Evolutionary conservation across 2,888 invertebrate species (phyloP).

Genomic region (Drosophila buzzatii): DNA sequence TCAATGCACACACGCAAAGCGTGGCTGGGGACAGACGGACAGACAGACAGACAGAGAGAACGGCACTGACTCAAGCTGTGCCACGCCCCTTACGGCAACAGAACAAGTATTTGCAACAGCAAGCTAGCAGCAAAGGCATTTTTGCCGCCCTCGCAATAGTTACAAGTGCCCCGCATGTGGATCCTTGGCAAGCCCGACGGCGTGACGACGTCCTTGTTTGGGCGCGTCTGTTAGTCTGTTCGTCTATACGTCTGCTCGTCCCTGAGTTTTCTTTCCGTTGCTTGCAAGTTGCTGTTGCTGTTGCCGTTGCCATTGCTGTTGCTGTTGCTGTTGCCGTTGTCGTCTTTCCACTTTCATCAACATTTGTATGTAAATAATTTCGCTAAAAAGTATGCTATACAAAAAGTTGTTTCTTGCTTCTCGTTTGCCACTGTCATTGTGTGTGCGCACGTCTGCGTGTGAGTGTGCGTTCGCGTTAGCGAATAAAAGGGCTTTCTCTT

Average conservation of each 20-base stretch:
- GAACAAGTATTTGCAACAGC: slow-evolving; percentile 49
- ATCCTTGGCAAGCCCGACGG: slow-evolving; percentile 44
- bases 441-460: slow-evolving; percentile 11
- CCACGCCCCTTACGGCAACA: slow-evolving; percentile 6
- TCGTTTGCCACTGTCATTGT: slow-evolving; percentile 42
- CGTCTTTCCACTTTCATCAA: slow-evolving; percentile 64
- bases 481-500: slow-evolving; percentile 34
- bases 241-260: slow-evolving; percentile 12
- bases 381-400: slow-evolving; percentile 63
- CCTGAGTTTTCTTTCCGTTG: slow-evolving; percentile 15
- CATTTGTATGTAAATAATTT: slow-evolving; percentile 69
- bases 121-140: slow-evolving; percentile 58
- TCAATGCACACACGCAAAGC: slow-evolving; percentile 48
- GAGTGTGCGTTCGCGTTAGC: slow-evolving; percentile 14
- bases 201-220: slow-evolving; percentile 57
- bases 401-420: slow-evolving; percentile 55
- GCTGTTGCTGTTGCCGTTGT: slow-evolving; percentile 12
- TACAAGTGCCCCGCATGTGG: slow-evolving; percentile 53
- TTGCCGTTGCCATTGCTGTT: slow-evolving; percentile 7
- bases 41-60: slow-evolving; percentile 6
- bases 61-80: slow-evolving; percentile 15
- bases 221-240: slow-evolving; percentile 31
- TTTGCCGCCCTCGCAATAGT: slow-evolving; percentile 56
- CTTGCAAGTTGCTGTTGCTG: slow-evolving; percentile 21
- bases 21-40: not conserved